Evolutionary conservation across 1,140 invertebrate genomes (phyloP), one percentile per base, ranked within the genome.

Genomic region (Callitettix versicolor): DNA sequence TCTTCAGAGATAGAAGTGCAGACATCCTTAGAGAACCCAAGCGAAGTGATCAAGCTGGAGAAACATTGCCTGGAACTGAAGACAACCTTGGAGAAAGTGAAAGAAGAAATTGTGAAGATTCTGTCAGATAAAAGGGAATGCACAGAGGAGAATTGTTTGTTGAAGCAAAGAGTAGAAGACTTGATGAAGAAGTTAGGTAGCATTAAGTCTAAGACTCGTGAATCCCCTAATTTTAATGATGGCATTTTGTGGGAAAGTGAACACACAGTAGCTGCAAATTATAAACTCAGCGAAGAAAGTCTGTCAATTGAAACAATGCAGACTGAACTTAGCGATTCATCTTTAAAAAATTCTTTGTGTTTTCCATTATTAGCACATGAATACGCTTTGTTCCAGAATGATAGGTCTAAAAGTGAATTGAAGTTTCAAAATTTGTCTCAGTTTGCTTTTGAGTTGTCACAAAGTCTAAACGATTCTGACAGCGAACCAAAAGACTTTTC

Each of bases 51-150:
- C 15, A 22, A 56, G 38, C 30, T 61, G 21, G 59, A 60, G 46
- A 58, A 59, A 53, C 62, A 63, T 41, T 64, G 65, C 49, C 56
- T 59, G 43, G 58, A 61, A 18, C 43, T 66, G 22, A 56, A 64
- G 48, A 56, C 38, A 5, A 53, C 65, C 38, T 54, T 65, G 30
- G 62, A 64, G 30, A 44, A 54, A 34, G 63, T 67, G 7, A 62
- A 65, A 52, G 46, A 58, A 41, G 63, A 67, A 54, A 67, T 67
- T 15, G 44, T 66, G 15, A 63, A 67, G 54, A 64, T 67, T 15
- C 40, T 67, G 7, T 62, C 58, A 5, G 66, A 69, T 38, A 68
- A 68, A 58, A 62, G 62, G 56, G 60, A 60, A 12, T 63, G 67
- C 34, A 54, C 58, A 14, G 60, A 63, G 56, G 66, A 69, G 50